Base-by-base conservation (phyloP, 2,888 invertebrate genomes). In the Therioaphis trifolii region DNA sequence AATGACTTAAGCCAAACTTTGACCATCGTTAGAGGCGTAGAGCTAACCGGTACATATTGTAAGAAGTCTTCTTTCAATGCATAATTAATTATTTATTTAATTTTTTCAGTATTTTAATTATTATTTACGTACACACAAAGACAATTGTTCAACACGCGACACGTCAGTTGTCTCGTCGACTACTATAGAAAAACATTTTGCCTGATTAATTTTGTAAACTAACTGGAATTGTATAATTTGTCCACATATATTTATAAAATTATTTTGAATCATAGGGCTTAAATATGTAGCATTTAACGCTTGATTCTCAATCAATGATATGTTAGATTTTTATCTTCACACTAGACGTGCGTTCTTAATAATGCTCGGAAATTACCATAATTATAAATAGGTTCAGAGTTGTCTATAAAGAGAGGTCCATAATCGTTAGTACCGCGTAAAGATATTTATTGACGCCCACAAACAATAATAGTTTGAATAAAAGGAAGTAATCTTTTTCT, bases 231-330 rank as follows among this genome's bases (percentile, higher is more conserved):
- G 49, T 49, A 49, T 49, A 49, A 49, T 49, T 49, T 49, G 7
- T 49, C n/a, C 49, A 49, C 49, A 49, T 14, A 14, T 49, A 49
- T 49, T 49, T 49, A 15, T 49, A 49, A 49, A 49, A 49, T 49
- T 49, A 49, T 49, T 49, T 9, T 49, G 49, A 49, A 49, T 14
- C 49, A 49, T 49, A 52, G 52, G 52, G 7, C 52, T 52, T n/a
- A n/a, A n/a, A 52, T n/a, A 52, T 52, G n/a, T n/a, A 52, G 52
- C 18, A 52, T 52, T 52, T 52, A n/a, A n/a, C n/a, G 52, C n/a
- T n/a, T n/a, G n/a, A 52, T 52, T 52, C 3, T 52, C 7, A n/a
- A 52, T n/a, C n/a, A n/a, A 15, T 52, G 52, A n/a, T 52, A 15
- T 52, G 2, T n/a, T 52, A 52, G 52, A 2, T n/a, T 52, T 4